Base-by-base conservation (phyloP, 2,888 invertebrate genomes). In the Synergus umbraculus region DNA sequence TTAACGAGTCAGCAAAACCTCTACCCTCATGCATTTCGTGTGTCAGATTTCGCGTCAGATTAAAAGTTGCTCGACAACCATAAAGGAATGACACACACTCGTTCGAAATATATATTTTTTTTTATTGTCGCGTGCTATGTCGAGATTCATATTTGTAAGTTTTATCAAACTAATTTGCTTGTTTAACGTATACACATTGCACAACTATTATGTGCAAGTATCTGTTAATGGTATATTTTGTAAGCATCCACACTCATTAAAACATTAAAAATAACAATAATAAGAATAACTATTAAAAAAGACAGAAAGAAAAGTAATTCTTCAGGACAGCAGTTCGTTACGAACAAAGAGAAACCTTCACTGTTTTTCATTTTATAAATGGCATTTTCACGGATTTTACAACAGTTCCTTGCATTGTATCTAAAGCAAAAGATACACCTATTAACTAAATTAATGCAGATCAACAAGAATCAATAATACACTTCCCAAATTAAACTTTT, bases 1-100 rank as follows among this genome's bases (percentile, higher is more conserved):
- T 54, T n/a, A 54, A 2, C 54, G 54, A 54, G 54, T 54, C 54
- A 54, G 49, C 5, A 54, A 54, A 54, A 54, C 15, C 49, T 54
- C 49, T n/a, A 54, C n/a, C 49, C 49, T n/a, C 49, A n/a, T 54
- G 49, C n/a, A 54, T 54, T 54, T 54, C n/a, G n/a, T 54, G 49
- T 54, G 13, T 54, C 49, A n/a, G 49, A 54, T 54, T 54, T 54
- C 15, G 8, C 49, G 15, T 54, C 49, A 4, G 49, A 54, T 54
- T 54, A 54, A 54, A 54, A 15, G 49, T n/a, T 4, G 49, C 49
- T 54, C 49, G 49, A 54, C n/a, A n/a, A n/a, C n/a, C 7, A 2
- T 54, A 54, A 49, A 54, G 5, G 49, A 54, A 54, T 54, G 49
- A 54, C 49, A 8, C 49, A 54, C n/a, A 54, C n/a, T n/a, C 5